A percentile compares a stretch with the other conserved stretches of the same genome.
Conservation (phyloP, 2,888 invertebrate species). For the Dastarcus helophoroides region DNA sequence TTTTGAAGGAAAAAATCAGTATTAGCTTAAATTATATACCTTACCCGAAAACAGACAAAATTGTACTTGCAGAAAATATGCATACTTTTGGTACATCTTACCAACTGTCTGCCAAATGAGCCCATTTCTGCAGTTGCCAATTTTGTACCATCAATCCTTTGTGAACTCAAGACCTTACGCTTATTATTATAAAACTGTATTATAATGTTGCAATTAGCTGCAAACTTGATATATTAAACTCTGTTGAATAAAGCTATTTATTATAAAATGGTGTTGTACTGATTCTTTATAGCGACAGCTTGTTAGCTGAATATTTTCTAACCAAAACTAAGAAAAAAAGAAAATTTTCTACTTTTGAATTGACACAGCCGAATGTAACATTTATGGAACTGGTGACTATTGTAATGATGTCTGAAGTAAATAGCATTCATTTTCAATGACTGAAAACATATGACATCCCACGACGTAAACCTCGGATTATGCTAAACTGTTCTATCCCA, state of each 20-base stretch:
- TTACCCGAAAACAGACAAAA: slow-evolving; percentile 11
- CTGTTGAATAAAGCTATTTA: slow-evolving; percentile 34
- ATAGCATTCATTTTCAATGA: too few relatives aligned
- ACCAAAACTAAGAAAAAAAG: background rate
- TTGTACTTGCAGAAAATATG: slow-evolving; percentile 17
- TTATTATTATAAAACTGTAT: slow-evolving; percentile 29
- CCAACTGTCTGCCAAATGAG: slow-evolving; percentile 18
- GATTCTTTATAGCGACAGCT: background rate
- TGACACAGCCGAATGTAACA: too few relatives aligned
- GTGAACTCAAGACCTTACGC: slow-evolving; percentile 30
- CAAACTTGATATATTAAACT: slow-evolving; percentile 23
- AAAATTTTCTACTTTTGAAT: too few relatives aligned
- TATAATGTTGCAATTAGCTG: slow-evolving; percentile 25
- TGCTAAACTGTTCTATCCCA: too few relatives aligned
- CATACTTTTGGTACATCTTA: slow-evolving; percentile 15
- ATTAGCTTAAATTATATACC: slow-evolving; percentile 12
- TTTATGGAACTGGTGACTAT: too few relatives aligned
- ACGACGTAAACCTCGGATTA: too few relatives aligned
- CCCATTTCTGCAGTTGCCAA: slow-evolving; percentile 19
- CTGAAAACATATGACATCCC: too few relatives aligned
- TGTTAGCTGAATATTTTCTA: background rate
- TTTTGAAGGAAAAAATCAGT: slow-evolving; percentile 11
- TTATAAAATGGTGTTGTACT: too few relatives aligned
- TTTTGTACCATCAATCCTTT: slow-evolving; percentile 15
- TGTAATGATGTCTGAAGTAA: too few relatives aligned